Conservation (phyloP, 1,140 invertebrate genomes). For the Rhagoletis pomonella region DNA sequence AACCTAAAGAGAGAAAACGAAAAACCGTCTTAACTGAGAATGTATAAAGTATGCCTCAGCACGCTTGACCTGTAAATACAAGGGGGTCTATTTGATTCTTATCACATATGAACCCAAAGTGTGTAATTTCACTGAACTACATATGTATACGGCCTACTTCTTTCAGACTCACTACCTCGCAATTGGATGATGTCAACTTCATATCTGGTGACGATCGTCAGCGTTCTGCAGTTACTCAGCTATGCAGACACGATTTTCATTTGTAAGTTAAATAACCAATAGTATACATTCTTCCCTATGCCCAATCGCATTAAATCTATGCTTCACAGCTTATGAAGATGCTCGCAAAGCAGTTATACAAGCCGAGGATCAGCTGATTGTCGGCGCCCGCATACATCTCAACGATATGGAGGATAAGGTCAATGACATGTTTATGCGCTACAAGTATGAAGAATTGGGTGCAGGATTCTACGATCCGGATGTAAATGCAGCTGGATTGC, state of each 20-base stretch:
- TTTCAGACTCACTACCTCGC: not conserved
- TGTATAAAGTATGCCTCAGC: no score
- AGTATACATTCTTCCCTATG: not conserved
- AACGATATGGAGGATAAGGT: slow-evolving; percentile 77
- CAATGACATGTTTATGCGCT: slow-evolving; percentile 80
- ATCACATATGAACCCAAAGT: no score
- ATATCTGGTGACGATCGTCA: not conserved
- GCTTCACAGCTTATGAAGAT: slow-evolving; percentile 73
- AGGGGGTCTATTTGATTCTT: no score
- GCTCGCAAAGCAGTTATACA: slow-evolving; percentile 72
- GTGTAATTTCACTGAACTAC: no score
- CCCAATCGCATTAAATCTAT: not conserved
- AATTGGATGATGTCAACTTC: not conserved
- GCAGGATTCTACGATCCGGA: slow-evolving; percentile 66
- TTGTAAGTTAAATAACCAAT: not conserved
- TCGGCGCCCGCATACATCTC: slow-evolving; percentile 76
- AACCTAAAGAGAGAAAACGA: no score
- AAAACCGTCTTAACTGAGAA: no score
- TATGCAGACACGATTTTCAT: not conserved
- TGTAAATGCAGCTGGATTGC: slow-evolving; percentile 76
- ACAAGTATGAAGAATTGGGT: slow-evolving; percentile 78
- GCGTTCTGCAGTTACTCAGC: not conserved
- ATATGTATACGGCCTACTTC: no score
- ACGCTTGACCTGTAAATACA: no score
- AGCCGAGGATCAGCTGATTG: slow-evolving; percentile 68